A percentile compares a stretch with the other conserved stretches of the same genome.
phyloP scores from a whole-genome alignment of 2,888 invertebrate species.

The Plebejus argus region DNA sequence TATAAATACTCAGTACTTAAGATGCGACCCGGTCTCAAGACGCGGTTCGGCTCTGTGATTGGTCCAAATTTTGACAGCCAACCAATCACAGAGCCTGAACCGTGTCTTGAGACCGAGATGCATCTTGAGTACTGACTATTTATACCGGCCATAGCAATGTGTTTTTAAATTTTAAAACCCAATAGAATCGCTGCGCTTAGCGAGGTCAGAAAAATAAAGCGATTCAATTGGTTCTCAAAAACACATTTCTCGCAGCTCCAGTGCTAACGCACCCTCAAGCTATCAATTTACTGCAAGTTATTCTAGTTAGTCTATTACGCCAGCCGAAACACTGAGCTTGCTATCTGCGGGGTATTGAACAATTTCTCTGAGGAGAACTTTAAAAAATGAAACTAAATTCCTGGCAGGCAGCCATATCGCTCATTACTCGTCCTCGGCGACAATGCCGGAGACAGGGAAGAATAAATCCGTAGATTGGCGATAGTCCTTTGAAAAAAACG shows the following conservation, averaged over 20 bases:
- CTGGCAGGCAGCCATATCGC: background rate
- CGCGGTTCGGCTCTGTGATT: too few species aligned
- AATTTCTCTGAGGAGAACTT: background rate
- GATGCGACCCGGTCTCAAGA: too few species aligned
- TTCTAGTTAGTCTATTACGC: background rate
- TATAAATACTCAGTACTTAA: too few species aligned
- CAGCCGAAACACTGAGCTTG: background rate
- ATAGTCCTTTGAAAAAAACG: background rate
- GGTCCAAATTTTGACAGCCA: too few species aligned
- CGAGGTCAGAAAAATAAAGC: background rate
- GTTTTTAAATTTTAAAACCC: too few species aligned
- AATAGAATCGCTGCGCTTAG: too few species aligned
- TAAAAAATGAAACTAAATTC: slow-evolving; percentile 5
- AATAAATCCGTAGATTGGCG: background rate
- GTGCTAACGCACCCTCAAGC: background rate
- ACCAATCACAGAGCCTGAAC: too few species aligned
- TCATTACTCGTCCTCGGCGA: background rate
- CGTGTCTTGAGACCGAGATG: too few species aligned
- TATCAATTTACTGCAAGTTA: background rate
- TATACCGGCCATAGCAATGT: too few species aligned
- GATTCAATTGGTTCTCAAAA: background rate
- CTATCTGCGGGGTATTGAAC: background rate
- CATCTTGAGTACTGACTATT: too few species aligned
- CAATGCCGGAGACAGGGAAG: background rate
- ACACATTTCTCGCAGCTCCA: background rate